Base-by-base conservation (phyloP, 2,113 vertebrate species). In the Dipodomys merriami region DNA sequence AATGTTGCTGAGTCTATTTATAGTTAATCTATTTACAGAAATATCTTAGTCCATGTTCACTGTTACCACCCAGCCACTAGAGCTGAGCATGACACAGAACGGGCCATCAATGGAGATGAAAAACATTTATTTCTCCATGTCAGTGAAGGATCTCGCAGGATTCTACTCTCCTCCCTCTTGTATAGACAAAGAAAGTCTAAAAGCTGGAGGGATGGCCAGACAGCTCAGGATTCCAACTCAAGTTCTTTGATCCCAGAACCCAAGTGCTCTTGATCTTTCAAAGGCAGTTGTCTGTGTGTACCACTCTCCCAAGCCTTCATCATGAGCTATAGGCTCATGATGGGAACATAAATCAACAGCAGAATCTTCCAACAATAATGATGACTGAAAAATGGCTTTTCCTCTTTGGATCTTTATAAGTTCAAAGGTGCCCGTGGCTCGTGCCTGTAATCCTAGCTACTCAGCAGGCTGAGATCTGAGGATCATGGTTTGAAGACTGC, bases 371-470 rank as follows among this genome's bases (percentile, higher is more conserved):
- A 35, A 33, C 25, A 33, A n/a, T 20, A 7, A 49, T 25, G 33
- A 57, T 71, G 11, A 0, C 44, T 33, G 60, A 57, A 57, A 57
- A 57, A 57, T 78, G 62, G 29, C 79, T 82, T 68, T 85, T 60
- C 57, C n/a, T 62, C 23, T 49, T 33, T 49, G 44, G 16, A 29
- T 74, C 18, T 67, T 88, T 86, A 64, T 74, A 93, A 86, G 67
- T 33, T 86, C 53, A 57, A 57, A 57, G 53, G 53, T 49, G 10
- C 49, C 49, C 1, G 49, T 57, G 53, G 53, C 53, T 57, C 12
- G 1, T 18, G 15, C 53, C 53, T 57, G 53, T 57, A 57, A 57
- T 57, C 53, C 53, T 57, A 57, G 53, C 53, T 57, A 13, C 53
- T 57, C 53, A 57, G 53, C 11, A 13, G 15, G 15, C 53, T 18